Evolutionary conservation across 2,888 invertebrate genomes (phyloP).

Genomic region (Eupithecia centaureata): DNA sequence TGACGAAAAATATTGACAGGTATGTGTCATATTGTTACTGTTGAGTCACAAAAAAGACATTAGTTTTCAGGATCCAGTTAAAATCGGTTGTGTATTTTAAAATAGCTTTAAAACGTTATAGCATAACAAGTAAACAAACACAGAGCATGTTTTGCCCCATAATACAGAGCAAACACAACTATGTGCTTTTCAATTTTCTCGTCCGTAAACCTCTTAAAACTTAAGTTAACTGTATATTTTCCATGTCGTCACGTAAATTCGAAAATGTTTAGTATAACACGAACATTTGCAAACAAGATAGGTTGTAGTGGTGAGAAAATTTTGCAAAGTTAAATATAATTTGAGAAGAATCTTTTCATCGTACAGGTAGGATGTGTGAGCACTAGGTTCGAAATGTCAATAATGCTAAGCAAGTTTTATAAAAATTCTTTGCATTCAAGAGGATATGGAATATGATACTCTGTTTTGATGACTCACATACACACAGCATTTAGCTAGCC

Average conservation of each 20-base stretch:
- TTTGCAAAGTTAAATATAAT: neutral
- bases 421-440: conserved; percentile 6
- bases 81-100: neutral
- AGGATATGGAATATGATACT: conserved; percentile 7
- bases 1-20: too few relatives aligned
- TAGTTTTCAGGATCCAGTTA: neutral
- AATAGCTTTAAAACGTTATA: neutral
- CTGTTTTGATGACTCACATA: conserved; percentile 14
- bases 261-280: conserved; percentile 57
- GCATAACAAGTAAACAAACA: neutral
- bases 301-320: conserved; percentile 1
- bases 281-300: conserved; percentile 37
- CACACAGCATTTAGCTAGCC: too few relatives aligned
- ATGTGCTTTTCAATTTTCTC: conserved; percentile 1
- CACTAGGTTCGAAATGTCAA: neutral
- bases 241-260: conserved; percentile 57
- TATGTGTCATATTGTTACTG: neutral
- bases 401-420: neutral
- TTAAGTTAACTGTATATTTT: conserved; percentile 43
- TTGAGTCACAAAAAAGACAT: neutral
- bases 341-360: neutral
- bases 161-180: neutral
- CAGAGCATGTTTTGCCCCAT: neutral
- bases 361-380: neutral
- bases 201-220: conserved; percentile 44